phyloP scores from a whole-genome alignment of 2,888 invertebrate genomes.

The Clistopyga incitator region DNA sequence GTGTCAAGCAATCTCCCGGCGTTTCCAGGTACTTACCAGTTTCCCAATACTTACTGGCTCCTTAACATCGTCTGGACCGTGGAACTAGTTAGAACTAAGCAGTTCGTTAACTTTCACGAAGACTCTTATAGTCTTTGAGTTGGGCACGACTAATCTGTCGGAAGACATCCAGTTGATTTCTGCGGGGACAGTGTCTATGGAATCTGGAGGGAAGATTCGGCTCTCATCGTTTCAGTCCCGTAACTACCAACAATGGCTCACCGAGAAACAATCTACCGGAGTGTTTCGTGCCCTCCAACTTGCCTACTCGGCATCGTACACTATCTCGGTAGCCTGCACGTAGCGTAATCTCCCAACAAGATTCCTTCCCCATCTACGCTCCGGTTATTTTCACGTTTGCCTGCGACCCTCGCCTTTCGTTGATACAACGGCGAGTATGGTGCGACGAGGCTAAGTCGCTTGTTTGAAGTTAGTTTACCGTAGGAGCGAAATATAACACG shows the following conservation, averaged over 20 bases:
- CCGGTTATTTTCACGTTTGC: slow-evolving; percentile 39
- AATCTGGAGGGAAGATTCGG: not conserved
- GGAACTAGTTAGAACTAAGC: slow-evolving; percentile 30
- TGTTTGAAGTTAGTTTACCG: slow-evolving; percentile 53
- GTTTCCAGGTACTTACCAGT: slow-evolving; percentile 33
- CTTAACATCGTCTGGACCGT: slow-evolving; percentile 23
- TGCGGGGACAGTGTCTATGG: not conserved
- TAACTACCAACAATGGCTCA: slow-evolving; percentile 22
- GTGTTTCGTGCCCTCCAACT: slow-evolving; percentile 4
- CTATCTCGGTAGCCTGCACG: slow-evolving; percentile 12
- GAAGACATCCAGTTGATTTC: slow-evolving; percentile 2
- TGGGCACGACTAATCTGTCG: not conserved
- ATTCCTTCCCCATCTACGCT: slow-evolving; percentile 16
- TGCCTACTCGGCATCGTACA: slow-evolving; percentile 8
- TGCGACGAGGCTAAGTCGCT: slow-evolving; percentile 28
- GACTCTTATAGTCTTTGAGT: not conserved
- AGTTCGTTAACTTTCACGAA: not conserved
- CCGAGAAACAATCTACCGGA: slow-evolving; percentile 36
- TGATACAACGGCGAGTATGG: slow-evolving; percentile 31
- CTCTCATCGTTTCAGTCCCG: not conserved
- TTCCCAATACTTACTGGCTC: slow-evolving; percentile 1
- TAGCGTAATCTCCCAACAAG: slow-evolving; percentile 42
- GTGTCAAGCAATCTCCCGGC: not conserved
- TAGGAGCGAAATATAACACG: slow-evolving; percentile 43
- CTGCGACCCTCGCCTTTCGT: slow-evolving; percentile 27